Conservation (phyloP, 2,888 invertebrate species). For the Coelinius sp. region DNA sequence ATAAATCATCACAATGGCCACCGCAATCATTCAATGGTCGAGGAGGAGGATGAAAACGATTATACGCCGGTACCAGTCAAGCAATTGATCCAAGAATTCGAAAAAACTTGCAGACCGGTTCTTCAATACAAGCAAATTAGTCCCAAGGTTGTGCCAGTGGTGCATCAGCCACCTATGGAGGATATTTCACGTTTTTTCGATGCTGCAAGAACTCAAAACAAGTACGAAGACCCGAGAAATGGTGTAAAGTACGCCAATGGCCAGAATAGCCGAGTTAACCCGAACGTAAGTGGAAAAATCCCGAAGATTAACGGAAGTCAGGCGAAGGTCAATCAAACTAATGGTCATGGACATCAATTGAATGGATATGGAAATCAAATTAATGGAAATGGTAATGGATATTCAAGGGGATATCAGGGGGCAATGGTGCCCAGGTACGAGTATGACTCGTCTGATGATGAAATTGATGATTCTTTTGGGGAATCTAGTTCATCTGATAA, state of each 20-base stretch:
- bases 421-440: constrained; percentile 38
- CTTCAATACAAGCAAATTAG: constrained; percentile 73
- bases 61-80: constrained; percentile 70
- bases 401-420: constrained; percentile 22
- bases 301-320: constrained; percentile 24
- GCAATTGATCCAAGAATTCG: constrained; percentile 75
- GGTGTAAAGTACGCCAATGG: background rate
- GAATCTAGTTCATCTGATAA: constrained; percentile 46
- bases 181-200: constrained; percentile 66
- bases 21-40: constrained; percentile 30
- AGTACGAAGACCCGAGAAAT: constrained; percentile 46
- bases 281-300: constrained; percentile 45
- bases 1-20: constrained; percentile 33
- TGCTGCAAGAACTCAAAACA: constrained; percentile 49
- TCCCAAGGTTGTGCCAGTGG: constrained; percentile 57
- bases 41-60: constrained; percentile 55
- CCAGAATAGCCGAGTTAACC: constrained; percentile 10
- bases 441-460: constrained; percentile 48
- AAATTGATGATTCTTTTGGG: constrained; percentile 47
- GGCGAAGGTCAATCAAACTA: background rate
- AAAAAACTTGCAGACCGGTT: constrained; percentile 75
- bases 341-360: constrained; percentile 26
- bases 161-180: constrained; percentile 57
- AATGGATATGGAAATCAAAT: constrained; percentile 1
- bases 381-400: constrained; percentile 37